Percentiles rank a stretch among this genome's conserved stretches.
phyloP scores from a whole-genome alignment of 1,140 invertebrate species.

The Zaprionus inermis region DNA sequence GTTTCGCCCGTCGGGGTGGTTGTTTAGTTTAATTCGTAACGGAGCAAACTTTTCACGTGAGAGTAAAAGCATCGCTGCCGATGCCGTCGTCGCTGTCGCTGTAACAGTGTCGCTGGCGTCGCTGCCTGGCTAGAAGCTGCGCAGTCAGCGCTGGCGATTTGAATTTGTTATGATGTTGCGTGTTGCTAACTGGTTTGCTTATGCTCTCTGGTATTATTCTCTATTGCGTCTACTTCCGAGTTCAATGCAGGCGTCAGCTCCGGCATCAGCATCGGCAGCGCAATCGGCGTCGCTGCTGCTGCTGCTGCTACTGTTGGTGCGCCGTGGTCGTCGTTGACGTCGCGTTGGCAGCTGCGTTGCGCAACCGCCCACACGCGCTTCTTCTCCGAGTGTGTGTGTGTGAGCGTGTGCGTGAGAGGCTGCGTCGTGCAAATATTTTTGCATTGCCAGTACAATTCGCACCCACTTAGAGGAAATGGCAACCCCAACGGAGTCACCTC shows the following conservation, averaged over 20 bases:
- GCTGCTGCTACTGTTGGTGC: slow-evolving; percentile 12
- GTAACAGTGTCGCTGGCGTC: slow-evolving; percentile 50
- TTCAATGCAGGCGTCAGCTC: slow-evolving; percentile 60
- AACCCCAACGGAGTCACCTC: slow-evolving; percentile 31
- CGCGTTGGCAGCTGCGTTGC: slow-evolving; percentile 57
- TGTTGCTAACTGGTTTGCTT: slow-evolving; percentile 73
- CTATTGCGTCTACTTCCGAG: slow-evolving; percentile 81
- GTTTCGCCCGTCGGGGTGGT: slow-evolving; percentile 54
- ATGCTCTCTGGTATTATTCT: slow-evolving; percentile 58
- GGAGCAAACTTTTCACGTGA: slow-evolving; percentile 73
- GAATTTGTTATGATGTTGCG: slow-evolving; percentile 80
- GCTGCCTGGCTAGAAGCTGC: slow-evolving; percentile 36
- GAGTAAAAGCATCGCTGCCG: slow-evolving; percentile 65
- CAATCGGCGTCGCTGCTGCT: slow-evolving; percentile 21
- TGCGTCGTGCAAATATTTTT: slow-evolving; percentile 78
- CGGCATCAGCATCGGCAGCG: slow-evolving; percentile 11
- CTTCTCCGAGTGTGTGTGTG: slow-evolving; percentile 25
- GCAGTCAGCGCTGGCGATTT: slow-evolving; percentile 56
- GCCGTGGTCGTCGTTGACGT: slow-evolving; percentile 17
- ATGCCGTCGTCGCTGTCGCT: slow-evolving; percentile 29
- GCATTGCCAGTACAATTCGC: slow-evolving; percentile 58
- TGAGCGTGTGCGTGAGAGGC: slow-evolving; percentile 50
- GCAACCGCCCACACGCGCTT: slow-evolving; percentile 72
- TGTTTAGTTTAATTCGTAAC: slow-evolving; percentile 79
- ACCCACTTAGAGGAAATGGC: slow-evolving; percentile 50